Evolutionary conservation across 2,113 vertebrate species (phyloP).

Genomic region (Galemys pyrenaicus): DNA sequence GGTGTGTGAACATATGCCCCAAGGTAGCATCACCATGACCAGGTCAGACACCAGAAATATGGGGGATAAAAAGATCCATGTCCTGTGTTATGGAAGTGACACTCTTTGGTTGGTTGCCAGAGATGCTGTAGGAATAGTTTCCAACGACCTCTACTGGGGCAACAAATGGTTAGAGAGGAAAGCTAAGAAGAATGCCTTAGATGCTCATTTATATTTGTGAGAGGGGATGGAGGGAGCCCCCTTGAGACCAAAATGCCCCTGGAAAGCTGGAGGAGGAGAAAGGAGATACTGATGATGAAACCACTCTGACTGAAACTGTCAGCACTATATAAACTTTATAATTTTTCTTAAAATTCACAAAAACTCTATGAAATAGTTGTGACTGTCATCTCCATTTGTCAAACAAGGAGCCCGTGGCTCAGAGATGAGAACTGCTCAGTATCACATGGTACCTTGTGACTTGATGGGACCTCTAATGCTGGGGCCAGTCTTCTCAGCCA

Average conservation of each 20-base stretch:
- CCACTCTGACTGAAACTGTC: neutral
- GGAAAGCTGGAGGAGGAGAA: neutral
- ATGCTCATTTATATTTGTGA: neutral
- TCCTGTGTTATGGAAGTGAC: neutral
- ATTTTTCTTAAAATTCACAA: neutral
- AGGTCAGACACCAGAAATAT: neutral
- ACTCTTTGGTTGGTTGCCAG: neutral
- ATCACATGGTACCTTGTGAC: accelerated
- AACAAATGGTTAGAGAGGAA: neutral
- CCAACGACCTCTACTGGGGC: neutral
- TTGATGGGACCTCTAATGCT: neutral
- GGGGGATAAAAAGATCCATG: neutral
- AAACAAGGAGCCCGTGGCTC: neutral
- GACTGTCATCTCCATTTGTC: neutral
- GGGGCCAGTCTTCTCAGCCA: neutral
- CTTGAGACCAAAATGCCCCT: neutral
- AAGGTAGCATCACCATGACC: neutral
- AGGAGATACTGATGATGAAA: neutral
- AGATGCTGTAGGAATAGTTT: neutral
- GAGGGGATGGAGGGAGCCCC: neutral
- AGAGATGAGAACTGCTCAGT: neutral
- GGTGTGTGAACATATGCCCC: neutral
- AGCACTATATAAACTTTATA: neutral
- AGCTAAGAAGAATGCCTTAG: neutral
- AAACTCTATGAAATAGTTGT: neutral